Evolutionary conservation across 2,113 vertebrate genomes (phyloP), one percentile per base, ranked within the genome.

Genomic region (Scortum barcoo): DNA sequence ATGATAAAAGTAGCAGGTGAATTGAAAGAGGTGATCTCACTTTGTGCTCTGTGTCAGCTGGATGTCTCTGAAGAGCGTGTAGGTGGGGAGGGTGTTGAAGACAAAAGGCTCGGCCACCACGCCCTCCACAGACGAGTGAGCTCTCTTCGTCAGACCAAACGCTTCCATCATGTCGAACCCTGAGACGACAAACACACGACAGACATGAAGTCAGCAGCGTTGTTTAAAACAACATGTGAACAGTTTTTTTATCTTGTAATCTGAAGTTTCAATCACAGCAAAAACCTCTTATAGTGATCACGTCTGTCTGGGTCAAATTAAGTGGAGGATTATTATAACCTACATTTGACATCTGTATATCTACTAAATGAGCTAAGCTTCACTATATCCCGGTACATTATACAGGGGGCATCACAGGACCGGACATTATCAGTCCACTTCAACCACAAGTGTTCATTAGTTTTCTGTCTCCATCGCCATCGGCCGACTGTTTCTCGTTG

Each of bases 81-180:
- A 99, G 66, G 95, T 96, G 0, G 95, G 94, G 53, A 96, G 68
- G 0, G 88, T 84, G 0, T 95, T 96, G 84, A 97, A 96, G 0
- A 96, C 61, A 0, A 97, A 97, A 0, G 96, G 95, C 44, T 97
- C 97, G 57, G 96, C 95, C 3, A 97, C 95, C 11, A 99, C 95
- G 0, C 98, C 98, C 5, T 96, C 96, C 57, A 98, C 75, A 0
- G 96, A 96, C 8, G 97, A 94, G 0, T 97, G 96, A 30, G 96
- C 95, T 71, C 86, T 95, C 79, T 90, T 95, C 3, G 96, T 96
- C 60, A 99, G 92, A 78, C 98, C 97, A 38, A 99, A 99, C 2
- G 93, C 95, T 19, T 95, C 96, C 98, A 99, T 98, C 96, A 99
- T 96, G 90, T 98, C 93, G 54, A 97, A 98, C 11, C 98, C 98